Percentiles rank a stretch among this genome's conserved stretches.
Conservation (phyloP, 2,113 vertebrate genomes). For the Gallinago jamesoni region DNA sequence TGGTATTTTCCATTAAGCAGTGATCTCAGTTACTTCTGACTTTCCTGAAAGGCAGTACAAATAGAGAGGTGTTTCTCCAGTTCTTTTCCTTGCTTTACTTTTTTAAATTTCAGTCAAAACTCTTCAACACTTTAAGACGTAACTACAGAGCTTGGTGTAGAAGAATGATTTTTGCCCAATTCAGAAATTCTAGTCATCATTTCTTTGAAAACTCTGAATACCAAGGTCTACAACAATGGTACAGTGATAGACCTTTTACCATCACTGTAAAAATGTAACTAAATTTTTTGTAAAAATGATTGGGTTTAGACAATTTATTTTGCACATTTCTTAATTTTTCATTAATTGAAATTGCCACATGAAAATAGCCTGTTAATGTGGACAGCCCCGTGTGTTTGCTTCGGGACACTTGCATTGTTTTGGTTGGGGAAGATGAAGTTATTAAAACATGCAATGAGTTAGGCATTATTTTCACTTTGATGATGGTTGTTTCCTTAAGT, state of each 20-base stretch:
- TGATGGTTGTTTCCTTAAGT: background rate
- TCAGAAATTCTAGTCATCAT: background rate
- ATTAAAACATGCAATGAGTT: background rate
- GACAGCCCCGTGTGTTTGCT: background rate
- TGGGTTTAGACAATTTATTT: background rate
- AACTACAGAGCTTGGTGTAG: background rate
- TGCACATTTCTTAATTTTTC: background rate
- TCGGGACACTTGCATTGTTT: background rate
- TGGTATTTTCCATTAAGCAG: background rate
- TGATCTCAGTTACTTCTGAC: background rate
- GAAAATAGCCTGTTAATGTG: background rate
- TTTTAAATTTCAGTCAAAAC: background rate
- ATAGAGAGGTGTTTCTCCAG: background rate
- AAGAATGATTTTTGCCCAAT: background rate
- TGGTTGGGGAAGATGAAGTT: background rate
- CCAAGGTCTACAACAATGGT: background rate
- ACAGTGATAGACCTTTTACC: background rate
- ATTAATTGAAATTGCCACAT: background rate
- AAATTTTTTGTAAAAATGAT: background rate
- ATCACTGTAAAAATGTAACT: background rate
- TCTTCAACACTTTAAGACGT: background rate
- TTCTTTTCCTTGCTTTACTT: background rate
- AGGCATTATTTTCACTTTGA: background rate
- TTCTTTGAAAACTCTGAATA: background rate
- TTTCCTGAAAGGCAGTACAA: background rate